Evolutionary conservation across 2,888 invertebrate species (phyloP), one percentile per base, ranked within the genome.

Genomic region (Ichneumoninae sp.): DNA sequence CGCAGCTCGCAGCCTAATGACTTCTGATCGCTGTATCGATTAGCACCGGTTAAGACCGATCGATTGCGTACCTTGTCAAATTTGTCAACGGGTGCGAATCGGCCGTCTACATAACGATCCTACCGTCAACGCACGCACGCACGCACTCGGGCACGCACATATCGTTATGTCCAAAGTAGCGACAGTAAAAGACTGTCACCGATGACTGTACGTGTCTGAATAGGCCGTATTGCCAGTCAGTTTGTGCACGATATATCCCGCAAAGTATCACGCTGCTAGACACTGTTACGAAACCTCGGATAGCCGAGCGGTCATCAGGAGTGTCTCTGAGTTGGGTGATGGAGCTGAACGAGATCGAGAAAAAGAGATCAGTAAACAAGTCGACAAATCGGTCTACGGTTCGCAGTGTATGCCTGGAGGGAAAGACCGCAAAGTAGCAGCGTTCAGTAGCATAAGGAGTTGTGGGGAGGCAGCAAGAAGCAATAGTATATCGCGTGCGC

Each of bases 41-140:
- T 92, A 92, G 91, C 91, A 88, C 90, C 89, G 90, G 89, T 90
- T 91, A 88, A 89, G 88, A 91, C 88, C 92, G 90, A 93, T 93
- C 90, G 91, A 91, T 92, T 91, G 91, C 91, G 91, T 89, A 89
- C 89, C 91, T 91, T 91, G 92, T 93, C 92, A 92, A 93, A 93
- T 93, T 93, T 93, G 93, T 93, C 93, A 93, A 91, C 90, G 91
- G 90, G 91, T 86, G 92, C 91, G 90, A 91, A 88, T 89, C 89
- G 87, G 88, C 70, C 74, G 76, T 68, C 63, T 66, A 75, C 75
- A 77, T 63, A 77, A 74, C 79, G 85, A 86, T 76, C 50, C 33
- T 63, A n/a, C 63, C 50, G 13, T 63, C 47, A 19, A 63, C 19
- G 63, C 30, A 26, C n/a, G 10, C 13, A 57, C n/a, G 10, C 13